A percentile compares a stretch with the other conserved stretches of the same genome.
These are phyloP conservation scores for Dolichoris vasculosae DNA, from an alignment of 1,140 invertebrate genomes.

Conservation along the genomic window DNA sequence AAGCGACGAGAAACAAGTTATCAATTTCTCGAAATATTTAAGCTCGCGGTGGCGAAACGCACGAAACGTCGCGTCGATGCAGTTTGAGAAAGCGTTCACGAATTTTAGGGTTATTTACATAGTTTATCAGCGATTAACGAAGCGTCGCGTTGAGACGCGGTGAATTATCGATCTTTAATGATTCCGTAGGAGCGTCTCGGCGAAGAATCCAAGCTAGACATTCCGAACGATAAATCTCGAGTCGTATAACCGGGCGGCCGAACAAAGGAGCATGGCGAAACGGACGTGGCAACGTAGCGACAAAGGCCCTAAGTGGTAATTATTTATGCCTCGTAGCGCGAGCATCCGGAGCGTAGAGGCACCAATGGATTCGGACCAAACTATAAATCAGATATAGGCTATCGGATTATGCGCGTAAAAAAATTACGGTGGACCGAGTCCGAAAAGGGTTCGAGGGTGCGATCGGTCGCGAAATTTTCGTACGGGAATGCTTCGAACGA, in stretches of 20 bases:
- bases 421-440: neutral
- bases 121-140: slow-evolving; percentile 54
- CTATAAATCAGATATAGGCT: slow-evolving; percentile 65
- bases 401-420: slow-evolving; percentile 18
- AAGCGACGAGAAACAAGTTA: slow-evolving; percentile 54
- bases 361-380: slow-evolving; percentile 58
- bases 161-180: slow-evolving; percentile 66
- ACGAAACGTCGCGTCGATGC: neutral
- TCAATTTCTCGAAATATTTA: neutral
- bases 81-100: neutral
- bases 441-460: neutral
- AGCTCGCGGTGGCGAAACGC: neutral
- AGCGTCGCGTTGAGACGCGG: slow-evolving; percentile 38
- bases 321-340: slow-evolving; percentile 62
- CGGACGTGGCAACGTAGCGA: slow-evolving; percentile 56
- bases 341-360: slow-evolving; percentile 25
- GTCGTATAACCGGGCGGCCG: slow-evolving; percentile 52
- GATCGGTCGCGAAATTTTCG: slow-evolving; percentile 4
- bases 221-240: slow-evolving; percentile 62
- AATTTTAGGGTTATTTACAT: slow-evolving; percentile 36
- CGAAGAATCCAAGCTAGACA: slow-evolving; percentile 29
- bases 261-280: slow-evolving; percentile 55
- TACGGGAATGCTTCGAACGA: neutral
- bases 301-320: slow-evolving; percentile 66
- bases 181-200: slow-evolving; percentile 57